Evolutionary conservation across 2,888 invertebrate genomes (phyloP).

Genomic region (Aphrophora alni): DNA sequence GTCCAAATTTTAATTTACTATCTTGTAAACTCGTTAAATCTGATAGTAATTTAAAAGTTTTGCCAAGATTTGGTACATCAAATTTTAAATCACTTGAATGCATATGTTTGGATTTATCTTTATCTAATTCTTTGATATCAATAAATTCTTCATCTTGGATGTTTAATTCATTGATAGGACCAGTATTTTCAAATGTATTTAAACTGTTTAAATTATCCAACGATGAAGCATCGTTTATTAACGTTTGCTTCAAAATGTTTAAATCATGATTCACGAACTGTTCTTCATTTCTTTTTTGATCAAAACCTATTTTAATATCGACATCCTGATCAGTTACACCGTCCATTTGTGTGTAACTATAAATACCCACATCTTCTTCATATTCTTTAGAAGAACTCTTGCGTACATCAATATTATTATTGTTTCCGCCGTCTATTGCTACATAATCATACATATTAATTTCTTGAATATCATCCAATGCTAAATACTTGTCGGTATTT

Average conservation of each 20-base stretch:
- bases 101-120: neutral
- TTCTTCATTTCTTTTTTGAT: neutral
- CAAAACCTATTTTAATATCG: neutral
- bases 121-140: neutral
- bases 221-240: neutral
- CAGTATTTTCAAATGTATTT: neutral
- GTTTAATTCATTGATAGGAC: neutral
- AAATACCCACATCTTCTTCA: neutral
- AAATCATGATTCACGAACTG: neutral
- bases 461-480: neutral
- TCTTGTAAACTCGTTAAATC: neutral
- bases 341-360: neutral
- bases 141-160: neutral
- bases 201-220: neutral
- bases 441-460: neutral
- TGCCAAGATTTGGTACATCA: neutral
- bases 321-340: neutral
- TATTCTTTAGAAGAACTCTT: neutral
- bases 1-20: slow-evolving; percentile 11
- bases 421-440: neutral
- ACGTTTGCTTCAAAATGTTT: neutral
- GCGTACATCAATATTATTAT: neutral
- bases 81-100: neutral
- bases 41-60: neutral
- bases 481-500: neutral